Conservation (phyloP, 1,140 invertebrate genomes). For the Lycorma delicatula region DNA sequence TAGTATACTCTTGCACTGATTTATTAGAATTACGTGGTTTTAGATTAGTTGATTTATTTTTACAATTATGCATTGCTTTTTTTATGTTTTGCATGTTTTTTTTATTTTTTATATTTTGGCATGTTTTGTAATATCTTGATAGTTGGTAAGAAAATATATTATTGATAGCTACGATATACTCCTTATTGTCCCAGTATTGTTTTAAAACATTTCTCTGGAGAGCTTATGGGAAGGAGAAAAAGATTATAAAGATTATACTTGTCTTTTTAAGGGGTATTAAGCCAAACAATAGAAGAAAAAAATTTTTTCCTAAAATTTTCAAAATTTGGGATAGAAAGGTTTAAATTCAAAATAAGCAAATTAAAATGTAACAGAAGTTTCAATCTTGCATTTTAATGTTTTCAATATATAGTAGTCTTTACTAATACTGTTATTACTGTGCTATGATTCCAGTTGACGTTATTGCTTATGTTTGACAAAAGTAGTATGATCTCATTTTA, state of each 20-base stretch:
- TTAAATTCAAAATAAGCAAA: too few species aligned
- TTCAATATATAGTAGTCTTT: too few species aligned
- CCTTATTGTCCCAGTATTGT: neutral
- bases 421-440: too few species aligned
- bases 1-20: too few species aligned
- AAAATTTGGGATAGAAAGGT: conserved; percentile 3
- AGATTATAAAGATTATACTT: neutral
- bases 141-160: neutral
- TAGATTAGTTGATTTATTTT: neutral
- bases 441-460: too few species aligned
- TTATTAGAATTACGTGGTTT: too few species aligned
- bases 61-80: neutral
- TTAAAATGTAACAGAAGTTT: too few species aligned
- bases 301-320: neutral
- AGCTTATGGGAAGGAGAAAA: neutral
- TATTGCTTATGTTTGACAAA: too few species aligned
- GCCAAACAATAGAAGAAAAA: neutral
- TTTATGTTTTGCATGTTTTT: neutral
- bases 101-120: neutral
- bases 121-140: neutral
- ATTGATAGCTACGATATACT: neutral
- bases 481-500: too few species aligned
- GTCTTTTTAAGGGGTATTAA: neutral
- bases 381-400: too few species aligned
- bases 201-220: neutral